Conservation (phyloP, 1,140 invertebrate genomes). For the Drosophila tani region DNA sequence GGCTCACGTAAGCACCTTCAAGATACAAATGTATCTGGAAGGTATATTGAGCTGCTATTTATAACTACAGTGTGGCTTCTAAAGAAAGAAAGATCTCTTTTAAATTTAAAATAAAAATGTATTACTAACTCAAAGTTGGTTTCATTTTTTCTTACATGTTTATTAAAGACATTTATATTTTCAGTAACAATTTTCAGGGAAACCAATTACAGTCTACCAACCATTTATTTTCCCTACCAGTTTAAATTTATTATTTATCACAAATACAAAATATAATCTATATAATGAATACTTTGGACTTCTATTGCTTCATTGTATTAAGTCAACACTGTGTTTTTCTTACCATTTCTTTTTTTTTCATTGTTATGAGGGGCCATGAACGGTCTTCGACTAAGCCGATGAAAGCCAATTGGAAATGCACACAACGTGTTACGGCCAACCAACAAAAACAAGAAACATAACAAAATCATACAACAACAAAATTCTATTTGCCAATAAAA, state of each 20-base stretch:
- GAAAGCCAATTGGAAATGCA: conserved; percentile 71
- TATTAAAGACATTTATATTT: too few species aligned
- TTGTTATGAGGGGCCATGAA: conserved; percentile 45
- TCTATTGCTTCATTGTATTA: conserved; percentile 1
- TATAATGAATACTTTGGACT: too few species aligned
- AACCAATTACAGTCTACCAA: not conserved
- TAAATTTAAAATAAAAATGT: not conserved
- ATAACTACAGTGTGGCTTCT: conserved; percentile 11
- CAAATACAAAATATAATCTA: not conserved
- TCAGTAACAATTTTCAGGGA: too few species aligned
- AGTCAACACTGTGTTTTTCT: not conserved
- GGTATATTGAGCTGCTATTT: conserved; percentile 18
- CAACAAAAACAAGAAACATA: conserved; percentile 5
- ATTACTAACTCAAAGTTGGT: not conserved
- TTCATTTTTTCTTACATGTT: too few species aligned
- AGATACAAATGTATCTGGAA: conserved; percentile 44
- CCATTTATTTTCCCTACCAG: not conserved
- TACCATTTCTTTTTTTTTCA: conserved; percentile 6
- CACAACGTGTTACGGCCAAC: conserved; percentile 48
- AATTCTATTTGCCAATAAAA: conserved; percentile 25
- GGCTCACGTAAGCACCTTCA: conserved; percentile 51
- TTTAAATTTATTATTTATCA: not conserved
- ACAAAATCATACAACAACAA: conserved; percentile 6
- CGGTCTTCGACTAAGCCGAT: conserved; percentile 38
- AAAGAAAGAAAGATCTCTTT: not conserved